Evolutionary conservation across 2,888 invertebrate species (phyloP).

Genomic region (Amiota mariae): DNA sequence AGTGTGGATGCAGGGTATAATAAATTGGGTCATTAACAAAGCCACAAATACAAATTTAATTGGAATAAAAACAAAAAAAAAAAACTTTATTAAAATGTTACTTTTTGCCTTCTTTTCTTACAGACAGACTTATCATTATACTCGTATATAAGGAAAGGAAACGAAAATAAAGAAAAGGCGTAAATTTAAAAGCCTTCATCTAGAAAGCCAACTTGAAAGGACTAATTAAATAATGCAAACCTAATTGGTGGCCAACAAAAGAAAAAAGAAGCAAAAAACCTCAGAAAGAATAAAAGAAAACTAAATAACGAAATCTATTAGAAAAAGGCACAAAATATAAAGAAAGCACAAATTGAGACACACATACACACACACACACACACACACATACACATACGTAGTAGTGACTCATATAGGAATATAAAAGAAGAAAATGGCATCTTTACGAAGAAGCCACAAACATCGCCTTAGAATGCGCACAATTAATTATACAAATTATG

Average conservation of each 20-base stretch:
- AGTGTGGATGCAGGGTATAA: too few species aligned
- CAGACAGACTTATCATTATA: too few species aligned
- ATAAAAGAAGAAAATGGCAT: slow-evolving; percentile 36
- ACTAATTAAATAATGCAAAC: slow-evolving; percentile 19
- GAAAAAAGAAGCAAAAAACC: not conserved
- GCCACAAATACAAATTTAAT: too few species aligned
- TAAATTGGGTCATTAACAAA: too few species aligned
- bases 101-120: too few species aligned
- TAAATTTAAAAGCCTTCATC: not conserved
- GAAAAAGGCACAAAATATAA: not conserved
- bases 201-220: not conserved
- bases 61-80: too few species aligned
- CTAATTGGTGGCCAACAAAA: slow-evolving; percentile 18
- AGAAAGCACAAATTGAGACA: slow-evolving; percentile 24
- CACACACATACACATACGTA: too few species aligned
- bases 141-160: too few species aligned
- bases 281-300: not conserved
- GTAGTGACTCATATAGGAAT: slow-evolving; percentile 15
- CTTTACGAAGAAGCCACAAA: slow-evolving; percentile 43
- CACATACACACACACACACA: not conserved
- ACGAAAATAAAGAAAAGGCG: too few species aligned
- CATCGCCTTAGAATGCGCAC: slow-evolving; percentile 37
- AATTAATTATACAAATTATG: slow-evolving; percentile 61
- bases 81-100: too few species aligned
- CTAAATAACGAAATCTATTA: not conserved